These are phyloP conservation scores for Mirza zaza DNA, from an alignment of 2,113 vertebrate genomes.

Conservation along the genomic window DNA sequence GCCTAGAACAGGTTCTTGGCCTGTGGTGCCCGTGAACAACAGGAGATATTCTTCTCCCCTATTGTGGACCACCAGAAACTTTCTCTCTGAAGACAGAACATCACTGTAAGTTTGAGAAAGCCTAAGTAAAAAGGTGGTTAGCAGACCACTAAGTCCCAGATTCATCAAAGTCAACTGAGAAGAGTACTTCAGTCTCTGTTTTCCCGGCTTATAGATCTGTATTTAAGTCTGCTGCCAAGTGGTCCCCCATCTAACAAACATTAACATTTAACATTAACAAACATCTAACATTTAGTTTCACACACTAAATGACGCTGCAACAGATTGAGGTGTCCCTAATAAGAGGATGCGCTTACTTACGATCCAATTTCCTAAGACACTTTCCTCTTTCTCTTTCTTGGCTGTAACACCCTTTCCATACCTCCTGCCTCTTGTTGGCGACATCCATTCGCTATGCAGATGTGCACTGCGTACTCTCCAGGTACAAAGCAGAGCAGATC, in stretches of 20 bases:
- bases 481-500: background rate
- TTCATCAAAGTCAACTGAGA: background rate
- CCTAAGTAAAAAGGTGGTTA: background rate
- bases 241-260: background rate
- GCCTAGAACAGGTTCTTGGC: background rate
- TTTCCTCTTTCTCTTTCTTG: too few species aligned
- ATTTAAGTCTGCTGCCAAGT: background rate
- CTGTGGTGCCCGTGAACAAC: background rate
- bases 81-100: background rate
- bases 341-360: background rate
- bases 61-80: too few species aligned
- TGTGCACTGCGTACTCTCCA: background rate
- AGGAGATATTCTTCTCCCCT: background rate
- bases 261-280: too few species aligned
- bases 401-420: background rate
- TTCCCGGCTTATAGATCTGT: background rate
- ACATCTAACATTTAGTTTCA: too few species aligned
- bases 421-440: background rate
- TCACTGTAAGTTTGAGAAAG: background rate
- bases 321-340: background rate
- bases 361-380: background rate
- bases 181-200: background rate
- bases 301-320: background rate
- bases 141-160: background rate
- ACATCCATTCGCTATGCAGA: background rate